Conservation (phyloP, 2,888 invertebrate species). For the Timema podura region DNA sequence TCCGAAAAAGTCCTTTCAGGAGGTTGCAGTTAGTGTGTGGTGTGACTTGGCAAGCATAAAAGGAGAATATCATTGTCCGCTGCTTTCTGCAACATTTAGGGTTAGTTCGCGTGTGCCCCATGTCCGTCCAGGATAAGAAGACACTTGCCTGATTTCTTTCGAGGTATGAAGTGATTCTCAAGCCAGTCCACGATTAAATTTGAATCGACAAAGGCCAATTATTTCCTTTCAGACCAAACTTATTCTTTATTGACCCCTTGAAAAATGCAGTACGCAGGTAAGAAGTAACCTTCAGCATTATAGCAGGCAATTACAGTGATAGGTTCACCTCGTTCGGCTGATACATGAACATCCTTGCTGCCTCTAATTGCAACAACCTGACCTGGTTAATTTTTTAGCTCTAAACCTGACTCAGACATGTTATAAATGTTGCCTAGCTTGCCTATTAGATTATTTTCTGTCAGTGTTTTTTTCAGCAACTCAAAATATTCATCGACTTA, state of each 20-base stretch:
- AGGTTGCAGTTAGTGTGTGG: conserved; percentile 37
- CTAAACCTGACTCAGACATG: background rate
- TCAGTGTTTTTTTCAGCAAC: no score
- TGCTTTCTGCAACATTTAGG: conserved; percentile 35
- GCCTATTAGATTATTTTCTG: no score
- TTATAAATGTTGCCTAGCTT: no score
- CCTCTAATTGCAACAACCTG: background rate
- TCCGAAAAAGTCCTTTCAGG: conserved; percentile 35
- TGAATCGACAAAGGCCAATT: conserved; percentile 21
- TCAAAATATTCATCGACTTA: conserved; percentile 30
- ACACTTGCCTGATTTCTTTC: conserved; percentile 35
- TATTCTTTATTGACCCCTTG: conserved; percentile 18
- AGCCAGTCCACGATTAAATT: conserved; percentile 35
- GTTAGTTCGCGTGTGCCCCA: conserved; percentile 33
- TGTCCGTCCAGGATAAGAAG: conserved; percentile 38
- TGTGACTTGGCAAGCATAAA: conserved; percentile 35
- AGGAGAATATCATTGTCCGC: conserved; percentile 34
- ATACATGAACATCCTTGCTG: conserved; percentile 8
- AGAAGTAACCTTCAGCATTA: conserved; percentile 36
- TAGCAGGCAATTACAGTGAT: background rate
- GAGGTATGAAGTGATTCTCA: conserved; percentile 33
- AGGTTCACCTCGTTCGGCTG: background rate
- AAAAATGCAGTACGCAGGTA: conserved; percentile 24
- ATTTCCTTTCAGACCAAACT: conserved; percentile 28
- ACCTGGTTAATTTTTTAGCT: conserved; percentile 30